phyloP scores from a whole-genome alignment of 2,797 vertebrate genomes.

The Silurus lanzhouensis region DNA sequence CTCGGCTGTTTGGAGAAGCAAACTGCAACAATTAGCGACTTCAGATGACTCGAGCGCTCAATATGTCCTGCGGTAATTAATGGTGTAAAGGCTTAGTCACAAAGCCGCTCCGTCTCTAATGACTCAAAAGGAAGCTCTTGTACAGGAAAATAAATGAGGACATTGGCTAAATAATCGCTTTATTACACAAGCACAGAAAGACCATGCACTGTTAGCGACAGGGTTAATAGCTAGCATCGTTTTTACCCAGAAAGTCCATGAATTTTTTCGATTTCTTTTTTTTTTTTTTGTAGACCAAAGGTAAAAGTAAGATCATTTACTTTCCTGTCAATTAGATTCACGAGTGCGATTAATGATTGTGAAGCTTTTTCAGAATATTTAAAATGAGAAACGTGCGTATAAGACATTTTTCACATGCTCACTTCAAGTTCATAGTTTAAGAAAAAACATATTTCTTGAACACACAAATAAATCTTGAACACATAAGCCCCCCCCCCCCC shows the following conservation, averaged over 20 bases:
- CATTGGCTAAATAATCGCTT: neutral
- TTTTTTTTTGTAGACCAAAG: neutral
- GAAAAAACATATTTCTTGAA: neutral
- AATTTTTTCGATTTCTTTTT: neutral
- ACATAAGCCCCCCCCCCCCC: too few relatives aligned
- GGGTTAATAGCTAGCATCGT: neutral
- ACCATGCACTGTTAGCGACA: neutral
- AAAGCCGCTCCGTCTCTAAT: conserved; percentile 12
- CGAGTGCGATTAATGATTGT: neutral
- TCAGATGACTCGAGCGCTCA: conserved; percentile 27
- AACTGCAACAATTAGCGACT: conserved; percentile 45
- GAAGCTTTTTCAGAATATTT: neutral
- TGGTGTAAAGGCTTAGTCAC: neutral
- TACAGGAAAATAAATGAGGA: neutral
- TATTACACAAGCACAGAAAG: neutral
- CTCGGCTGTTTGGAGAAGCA: conserved; percentile 28
- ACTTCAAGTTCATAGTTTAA: neutral
- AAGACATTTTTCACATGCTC: neutral
- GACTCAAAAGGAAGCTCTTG: neutral
- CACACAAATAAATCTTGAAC: too few relatives aligned
- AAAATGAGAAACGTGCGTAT: neutral
- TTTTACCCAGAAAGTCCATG: neutral
- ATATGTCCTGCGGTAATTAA: conserved; percentile 40
- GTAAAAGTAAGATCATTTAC: too few relatives aligned
- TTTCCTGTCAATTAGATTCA: neutral